Evolutionary conservation across 2,113 vertebrate species (phyloP).

Genomic region (Brienomyrus brachyistius): DNA sequence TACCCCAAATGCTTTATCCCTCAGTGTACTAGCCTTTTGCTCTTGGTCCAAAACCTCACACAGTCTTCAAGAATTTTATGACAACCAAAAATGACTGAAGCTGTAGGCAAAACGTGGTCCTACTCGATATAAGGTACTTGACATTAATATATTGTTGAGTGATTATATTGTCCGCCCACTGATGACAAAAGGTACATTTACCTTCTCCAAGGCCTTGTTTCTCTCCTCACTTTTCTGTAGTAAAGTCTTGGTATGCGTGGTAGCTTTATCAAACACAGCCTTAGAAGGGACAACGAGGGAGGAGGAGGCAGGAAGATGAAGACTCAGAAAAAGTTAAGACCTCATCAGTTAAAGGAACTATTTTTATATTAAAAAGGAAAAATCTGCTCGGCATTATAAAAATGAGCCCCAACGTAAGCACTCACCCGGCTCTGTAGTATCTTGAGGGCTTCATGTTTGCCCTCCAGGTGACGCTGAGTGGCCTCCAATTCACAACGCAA

Average conservation of each 20-base stretch:
- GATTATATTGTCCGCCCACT: background rate
- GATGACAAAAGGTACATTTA: constrained; percentile 33
- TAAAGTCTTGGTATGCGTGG: constrained; percentile 75
- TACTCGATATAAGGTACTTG: background rate
- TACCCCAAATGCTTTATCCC: background rate
- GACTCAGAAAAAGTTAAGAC: background rate
- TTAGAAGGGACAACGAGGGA: constrained; percentile 31
- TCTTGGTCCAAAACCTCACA: background rate
- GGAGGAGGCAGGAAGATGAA: background rate
- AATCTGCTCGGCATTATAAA: background rate
- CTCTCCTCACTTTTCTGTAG: constrained; percentile 79
- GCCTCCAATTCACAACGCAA: constrained; percentile 81
- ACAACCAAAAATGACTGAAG: background rate
- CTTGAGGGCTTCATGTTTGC: constrained; percentile 87
- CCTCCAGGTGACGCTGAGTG: constrained; percentile 76
- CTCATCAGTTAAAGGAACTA: background rate
- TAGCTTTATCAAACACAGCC: constrained; percentile 83
- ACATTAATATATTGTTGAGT: background rate
- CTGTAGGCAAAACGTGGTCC: background rate
- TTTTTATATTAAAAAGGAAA: background rate
- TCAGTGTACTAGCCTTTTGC: background rate
- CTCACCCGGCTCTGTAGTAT: constrained; percentile 84
- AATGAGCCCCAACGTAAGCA: background rate
- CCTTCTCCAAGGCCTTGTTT: constrained; percentile 81
- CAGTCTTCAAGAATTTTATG: background rate